Evolutionary conservation across 2,113 vertebrate species (phyloP).

Genomic region (Halichoerus grypus): DNA sequence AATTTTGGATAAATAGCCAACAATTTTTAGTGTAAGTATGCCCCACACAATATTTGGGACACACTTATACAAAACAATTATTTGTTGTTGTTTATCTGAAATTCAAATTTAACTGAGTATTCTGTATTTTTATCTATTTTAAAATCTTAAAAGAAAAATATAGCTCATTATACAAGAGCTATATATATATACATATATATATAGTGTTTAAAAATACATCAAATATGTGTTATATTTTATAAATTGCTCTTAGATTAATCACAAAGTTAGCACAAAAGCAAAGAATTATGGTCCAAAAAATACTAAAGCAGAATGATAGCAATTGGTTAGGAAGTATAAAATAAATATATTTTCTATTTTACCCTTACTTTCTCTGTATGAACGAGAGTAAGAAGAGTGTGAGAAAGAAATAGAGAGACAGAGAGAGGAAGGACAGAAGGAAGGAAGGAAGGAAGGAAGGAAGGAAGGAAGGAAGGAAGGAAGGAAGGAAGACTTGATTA

Average conservation of each 20-base stretch:
- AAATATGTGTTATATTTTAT: background rate
- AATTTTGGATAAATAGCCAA: slow-evolving; percentile 50
- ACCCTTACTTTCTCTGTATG: background rate
- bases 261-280: slow-evolving; percentile 45
- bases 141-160: slow-evolving; percentile 26
- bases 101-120: background rate
- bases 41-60: background rate
- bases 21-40: background rate
- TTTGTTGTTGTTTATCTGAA: slow-evolving; percentile 10
- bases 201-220: slow-evolving; percentile 3
- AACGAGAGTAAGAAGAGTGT: background rate
- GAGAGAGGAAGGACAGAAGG: background rate
- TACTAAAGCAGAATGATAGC: background rate
- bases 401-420: no score
- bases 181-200: background rate
- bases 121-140: slow-evolving; percentile 34
- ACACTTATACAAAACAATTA: background rate
- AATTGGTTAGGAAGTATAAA: background rate
- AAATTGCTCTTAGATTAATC: background rate
- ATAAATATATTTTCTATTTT: background rate
- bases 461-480: background rate
- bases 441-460: no score
- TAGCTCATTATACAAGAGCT: background rate
- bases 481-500: background rate
- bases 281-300: background rate